Conservation (phyloP, 1,140 invertebrate species). For the Heliconius nattereri region DNA sequence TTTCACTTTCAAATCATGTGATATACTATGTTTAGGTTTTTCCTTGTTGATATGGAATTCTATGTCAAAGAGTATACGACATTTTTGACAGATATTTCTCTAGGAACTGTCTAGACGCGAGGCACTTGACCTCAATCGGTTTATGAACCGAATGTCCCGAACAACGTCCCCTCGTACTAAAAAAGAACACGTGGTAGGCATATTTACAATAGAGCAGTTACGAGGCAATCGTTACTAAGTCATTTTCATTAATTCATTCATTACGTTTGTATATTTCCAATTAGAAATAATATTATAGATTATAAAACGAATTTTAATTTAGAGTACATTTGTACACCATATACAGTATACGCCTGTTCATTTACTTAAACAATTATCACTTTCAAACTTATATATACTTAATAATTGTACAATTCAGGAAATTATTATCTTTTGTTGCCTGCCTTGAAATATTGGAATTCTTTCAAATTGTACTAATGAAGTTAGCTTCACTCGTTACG, state of each 20-base stretch:
- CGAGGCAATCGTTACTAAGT: conserved; percentile 27
- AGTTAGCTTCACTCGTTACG: not conserved
- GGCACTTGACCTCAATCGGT: conserved; percentile 68
- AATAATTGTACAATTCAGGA: conserved; percentile 28
- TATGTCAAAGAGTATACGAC: not conserved
- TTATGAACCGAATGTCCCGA: conserved; percentile 58
- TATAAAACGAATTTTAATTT: not conserved
- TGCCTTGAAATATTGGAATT: conserved; percentile 43
- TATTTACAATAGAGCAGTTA: conserved; percentile 51
- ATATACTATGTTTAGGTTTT: not conserved
- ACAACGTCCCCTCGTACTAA: conserved; percentile 57
- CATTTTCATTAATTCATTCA: not conserved
- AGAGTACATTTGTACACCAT: too few relatives aligned
- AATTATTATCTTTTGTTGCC: conserved; percentile 35
- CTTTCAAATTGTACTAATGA: conserved; percentile 19
- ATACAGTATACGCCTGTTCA: too few relatives aligned
- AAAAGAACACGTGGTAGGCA: conserved; percentile 66
- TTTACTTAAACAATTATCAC: not conserved
- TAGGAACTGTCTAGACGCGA: conserved; percentile 47
- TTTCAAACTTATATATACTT: not conserved
- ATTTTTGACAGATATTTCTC: conserved; percentile 1
- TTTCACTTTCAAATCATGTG: not conserved
- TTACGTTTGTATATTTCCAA: not conserved
- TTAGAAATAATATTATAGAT: conserved; percentile 1
- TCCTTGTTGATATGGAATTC: not conserved